Evolutionary conservation across 2,888 invertebrate genomes (phyloP).

Genomic region (Ormyrus nitidulus): DNA sequence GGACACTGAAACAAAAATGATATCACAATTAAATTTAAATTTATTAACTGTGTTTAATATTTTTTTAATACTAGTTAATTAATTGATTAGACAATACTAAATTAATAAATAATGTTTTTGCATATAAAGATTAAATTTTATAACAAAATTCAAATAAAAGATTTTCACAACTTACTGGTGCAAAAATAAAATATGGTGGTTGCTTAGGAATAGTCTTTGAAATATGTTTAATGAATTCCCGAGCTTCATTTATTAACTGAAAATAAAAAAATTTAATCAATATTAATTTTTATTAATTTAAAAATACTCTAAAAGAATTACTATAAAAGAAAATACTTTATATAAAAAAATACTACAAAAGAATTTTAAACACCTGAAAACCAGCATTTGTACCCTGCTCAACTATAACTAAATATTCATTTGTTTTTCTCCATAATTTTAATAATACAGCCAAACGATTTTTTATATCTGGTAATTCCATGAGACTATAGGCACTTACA

Average conservation of each 20-base stretch:
- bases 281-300: slow-evolving; percentile 21
- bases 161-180: slow-evolving; percentile 80
- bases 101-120: not conserved
- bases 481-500: slow-evolving; percentile 86
- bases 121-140: not conserved
- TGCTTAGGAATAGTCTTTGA: slow-evolving; percentile 60
- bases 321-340: slow-evolving; percentile 12
- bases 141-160: slow-evolving; percentile 1
- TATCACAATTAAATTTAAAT: not conserved
- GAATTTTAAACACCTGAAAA: slow-evolving; percentile 78
- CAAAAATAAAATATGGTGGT: slow-evolving; percentile 80
- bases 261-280: slow-evolving; percentile 48
- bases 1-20: slow-evolving; percentile 81
- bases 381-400: slow-evolving; percentile 91
- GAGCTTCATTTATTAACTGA: slow-evolving; percentile 85
- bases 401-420: slow-evolving; percentile 87
- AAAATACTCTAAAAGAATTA: not conserved
- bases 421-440: slow-evolving; percentile 91
- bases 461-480: slow-evolving; percentile 85
- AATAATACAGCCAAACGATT: slow-evolving; percentile 83
- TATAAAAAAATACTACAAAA: slow-evolving; percentile 30
- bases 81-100: not conserved
- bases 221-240: slow-evolving; percentile 85
- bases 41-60: no score
- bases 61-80: no score